Conservation (phyloP, 1,140 invertebrate species). For the Oedothorax gibbosus region DNA sequence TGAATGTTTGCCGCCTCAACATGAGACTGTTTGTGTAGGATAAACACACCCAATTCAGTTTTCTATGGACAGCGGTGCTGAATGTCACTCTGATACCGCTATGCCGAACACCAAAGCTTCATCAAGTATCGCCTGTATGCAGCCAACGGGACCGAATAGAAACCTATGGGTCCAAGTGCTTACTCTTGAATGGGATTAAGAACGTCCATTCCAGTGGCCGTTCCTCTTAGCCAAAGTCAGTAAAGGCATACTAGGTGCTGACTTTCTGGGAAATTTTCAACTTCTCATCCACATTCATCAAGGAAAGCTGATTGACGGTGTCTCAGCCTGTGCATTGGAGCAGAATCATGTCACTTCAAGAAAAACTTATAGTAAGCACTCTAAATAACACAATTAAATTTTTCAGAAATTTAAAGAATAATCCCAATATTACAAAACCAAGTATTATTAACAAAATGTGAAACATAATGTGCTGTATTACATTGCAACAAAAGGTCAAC, state of each 20-base stretch:
- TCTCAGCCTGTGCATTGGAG: neutral
- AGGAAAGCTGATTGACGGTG: slow-evolving; percentile 6
- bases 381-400: neutral
- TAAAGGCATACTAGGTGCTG: slow-evolving; percentile 29
- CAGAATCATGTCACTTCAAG: neutral
- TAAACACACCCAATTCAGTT: slow-evolving; percentile 24
- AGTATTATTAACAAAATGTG: neutral
- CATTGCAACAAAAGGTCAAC: slow-evolving; percentile 21
- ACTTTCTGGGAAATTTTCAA: slow-evolving; percentile 39
- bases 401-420: neutral
- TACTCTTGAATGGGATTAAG: slow-evolving; percentile 19
- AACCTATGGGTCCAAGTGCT: slow-evolving; percentile 21
- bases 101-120: neutral
- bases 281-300: neutral
- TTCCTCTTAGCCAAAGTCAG: slow-evolving; percentile 33
- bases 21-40: slow-evolving; percentile 26
- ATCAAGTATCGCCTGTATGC: slow-evolving; percentile 36
- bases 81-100: neutral
- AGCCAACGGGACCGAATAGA: slow-evolving; percentile 13
- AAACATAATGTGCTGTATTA: slow-evolving; percentile 20
- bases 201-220: slow-evolving; percentile 12
- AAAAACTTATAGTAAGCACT: neutral
- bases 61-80: slow-evolving; percentile 16
- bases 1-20: neutral
- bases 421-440: slow-evolving; percentile 13